A percentile compares a stretch with the other conserved stretches of the same genome.
phyloP scores from a whole-genome alignment of 2,888 invertebrate genomes.

The Monoplex corrugatus region DNA sequence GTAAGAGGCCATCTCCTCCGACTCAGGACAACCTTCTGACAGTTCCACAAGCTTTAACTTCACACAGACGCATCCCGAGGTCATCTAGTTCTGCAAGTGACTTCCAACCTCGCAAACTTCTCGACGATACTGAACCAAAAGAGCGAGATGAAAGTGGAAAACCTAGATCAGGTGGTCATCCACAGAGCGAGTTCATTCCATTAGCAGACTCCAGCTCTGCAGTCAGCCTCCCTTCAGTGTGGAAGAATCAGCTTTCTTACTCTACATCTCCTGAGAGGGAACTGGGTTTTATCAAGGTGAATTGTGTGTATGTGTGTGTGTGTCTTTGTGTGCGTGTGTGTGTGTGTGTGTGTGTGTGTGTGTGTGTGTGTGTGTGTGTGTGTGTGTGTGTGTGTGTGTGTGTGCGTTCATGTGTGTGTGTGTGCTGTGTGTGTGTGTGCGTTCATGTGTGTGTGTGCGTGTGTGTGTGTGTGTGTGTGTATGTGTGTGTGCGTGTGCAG shows the following conservation, averaged over 20 bases:
- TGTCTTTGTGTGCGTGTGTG: not conserved
- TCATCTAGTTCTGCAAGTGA: constrained; percentile 79
- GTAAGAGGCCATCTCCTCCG: constrained; percentile 58
- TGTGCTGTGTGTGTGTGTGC: not conserved
- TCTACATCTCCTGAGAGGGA: constrained; percentile 71
- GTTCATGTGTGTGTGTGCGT: not conserved
- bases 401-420: not conserved
- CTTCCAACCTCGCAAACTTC: constrained; percentile 67
- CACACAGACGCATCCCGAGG: constrained; percentile 71
- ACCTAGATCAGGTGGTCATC: constrained; percentile 56
- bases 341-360: not conserved
- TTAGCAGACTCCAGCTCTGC: constrained; percentile 67
- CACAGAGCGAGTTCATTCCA: constrained; percentile 62
- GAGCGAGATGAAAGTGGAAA: constrained; percentile 8
- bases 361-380: not conserved
- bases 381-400: not conserved
- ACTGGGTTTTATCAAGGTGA: constrained; percentile 68
- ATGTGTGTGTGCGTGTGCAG: no score
- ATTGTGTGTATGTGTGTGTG: not conserved
- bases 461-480: not conserved
- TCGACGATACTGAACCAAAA: constrained; percentile 58
- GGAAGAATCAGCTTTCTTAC: constrained; percentile 66
- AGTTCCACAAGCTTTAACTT: constrained; percentile 62
- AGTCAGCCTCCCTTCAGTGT: constrained; percentile 74
- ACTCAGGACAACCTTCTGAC: constrained; percentile 63